phyloP scores from a whole-genome alignment of 1,140 invertebrate genomes.

The Leptopilina clavipes region DNA sequence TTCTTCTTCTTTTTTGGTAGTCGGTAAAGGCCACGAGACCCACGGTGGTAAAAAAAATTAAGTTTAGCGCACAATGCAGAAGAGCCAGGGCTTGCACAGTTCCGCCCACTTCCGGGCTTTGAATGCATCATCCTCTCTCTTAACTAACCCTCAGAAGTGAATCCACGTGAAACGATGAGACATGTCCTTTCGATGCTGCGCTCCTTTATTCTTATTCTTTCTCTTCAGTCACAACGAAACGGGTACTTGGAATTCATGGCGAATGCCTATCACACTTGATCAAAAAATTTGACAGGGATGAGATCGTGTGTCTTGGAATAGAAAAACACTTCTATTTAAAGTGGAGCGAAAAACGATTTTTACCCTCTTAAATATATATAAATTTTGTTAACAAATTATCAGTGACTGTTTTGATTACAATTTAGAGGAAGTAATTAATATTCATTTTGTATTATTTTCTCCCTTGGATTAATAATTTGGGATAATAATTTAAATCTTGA shows the following conservation, averaged over 20 bases:
- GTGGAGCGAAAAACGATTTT: too few species aligned
- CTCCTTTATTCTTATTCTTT: constrained; percentile 44
- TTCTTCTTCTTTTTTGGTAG: background rate
- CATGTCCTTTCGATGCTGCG: constrained; percentile 56
- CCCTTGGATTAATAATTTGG: too few species aligned
- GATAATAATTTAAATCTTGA: background rate
- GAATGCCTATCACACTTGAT: constrained; percentile 41
- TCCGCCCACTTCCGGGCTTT: constrained; percentile 69
- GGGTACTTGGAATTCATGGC: constrained; percentile 40
- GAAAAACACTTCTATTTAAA: too few species aligned
- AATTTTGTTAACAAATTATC: too few species aligned
- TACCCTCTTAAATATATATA: too few species aligned
- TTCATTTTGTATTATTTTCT: too few species aligned
- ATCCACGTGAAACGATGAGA: constrained; percentile 60
- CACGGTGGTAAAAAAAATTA: constrained; percentile 51
- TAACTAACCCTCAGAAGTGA: constrained; percentile 61
- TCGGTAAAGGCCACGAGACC: constrained; percentile 39
- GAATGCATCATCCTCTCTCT: constrained; percentile 65
- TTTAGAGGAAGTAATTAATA: too few species aligned
- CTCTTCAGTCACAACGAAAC: constrained; percentile 23
- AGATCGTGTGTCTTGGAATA: constrained; percentile 8
- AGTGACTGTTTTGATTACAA: too few species aligned
- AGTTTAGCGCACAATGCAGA: constrained; percentile 59
- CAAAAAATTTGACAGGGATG: constrained; percentile 40
- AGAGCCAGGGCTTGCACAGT: constrained; percentile 57